Conservation (phyloP, 2,113 vertebrate genomes). For the Vimba vimba region DNA sequence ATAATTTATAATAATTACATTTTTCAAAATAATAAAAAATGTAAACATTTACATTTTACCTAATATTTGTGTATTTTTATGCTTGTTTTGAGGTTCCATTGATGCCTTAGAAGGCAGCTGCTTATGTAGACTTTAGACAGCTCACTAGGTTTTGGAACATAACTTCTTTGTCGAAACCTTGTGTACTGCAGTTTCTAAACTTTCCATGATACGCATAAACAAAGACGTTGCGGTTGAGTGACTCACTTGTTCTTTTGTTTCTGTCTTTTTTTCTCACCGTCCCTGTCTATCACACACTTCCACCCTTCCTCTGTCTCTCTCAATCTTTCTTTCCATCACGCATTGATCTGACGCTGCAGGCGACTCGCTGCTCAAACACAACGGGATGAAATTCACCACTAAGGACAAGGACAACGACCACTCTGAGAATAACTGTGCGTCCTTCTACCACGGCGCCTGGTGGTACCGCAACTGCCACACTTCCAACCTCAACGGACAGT, state of each 20-base stretch:
- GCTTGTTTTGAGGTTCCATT: background rate
- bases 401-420: conserved; percentile 94
- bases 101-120: background rate
- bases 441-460: conserved; percentile 94
- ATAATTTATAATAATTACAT: no score
- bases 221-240: conserved; percentile 18
- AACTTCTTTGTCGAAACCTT: background rate
- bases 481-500: conserved; percentile 96
- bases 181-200: conserved; percentile 4
- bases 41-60: no score
- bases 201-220: background rate
- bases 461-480: conserved; percentile 99
- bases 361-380: conserved; percentile 92
- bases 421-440: conserved; percentile 94
- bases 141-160: background rate
- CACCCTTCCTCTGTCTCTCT: conserved; percentile 24
- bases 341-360: conserved; percentile 70
- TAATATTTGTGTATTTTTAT: background rate
- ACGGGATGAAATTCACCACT: conserved; percentile 94
- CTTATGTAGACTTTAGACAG: background rate
- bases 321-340: conserved; percentile 5
- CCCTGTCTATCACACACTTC: background rate
- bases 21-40: no score
- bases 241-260: conserved; percentile 10
- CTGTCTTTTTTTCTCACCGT: background rate